Evolutionary conservation across 1,140 invertebrate genomes (phyloP), one percentile per base, ranked within the genome.

Genomic region (Lysiphlebus fabarum): DNA sequence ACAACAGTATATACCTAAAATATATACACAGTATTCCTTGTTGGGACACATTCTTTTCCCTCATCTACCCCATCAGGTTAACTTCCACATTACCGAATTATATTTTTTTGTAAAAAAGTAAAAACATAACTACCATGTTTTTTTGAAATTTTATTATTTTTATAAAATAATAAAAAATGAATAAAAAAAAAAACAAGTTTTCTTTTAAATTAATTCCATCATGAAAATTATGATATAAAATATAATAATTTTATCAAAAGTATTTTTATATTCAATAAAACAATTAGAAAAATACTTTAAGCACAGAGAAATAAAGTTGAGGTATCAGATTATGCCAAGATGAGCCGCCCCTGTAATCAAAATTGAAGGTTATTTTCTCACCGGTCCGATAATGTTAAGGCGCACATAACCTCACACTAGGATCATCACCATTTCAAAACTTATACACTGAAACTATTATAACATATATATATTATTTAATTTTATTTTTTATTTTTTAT

Each of bases 341-440:
- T 54, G 67, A 36, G 76, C 76, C 77, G 76, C 74, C 77, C 72
- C 76, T 79, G 75, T 78, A 79, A 79, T 79, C 77, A 78, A 74
- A 79, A 79, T 77, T 79, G 76, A 77, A 79, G 76, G 77, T 74
- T 78, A 79, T 79, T 79, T 78, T 79, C 77, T 79, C 77, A 78
- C 77, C 77, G 76, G 74, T 78, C 75, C 78, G 74, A 79, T 79
- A 75, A 79, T 79, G 75, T 69, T 40, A 33, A 38, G 43, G 53
- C 51, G 17, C 42, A 66, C 73, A 78, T 75, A 75, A 76, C 73
- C 74, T 78, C 74, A 66, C 71, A 26, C 17, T 26, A 74, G 71
- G 70, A 76, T 76, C 71, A 74, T 76, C 72, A 73, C 69, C 64
- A 69, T 70, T 62, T 56, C 57, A 40, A 42, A 43, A 14, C 6